phyloP scores from a whole-genome alignment of 2,888 invertebrate species.

The Andricus curvator region DNA sequence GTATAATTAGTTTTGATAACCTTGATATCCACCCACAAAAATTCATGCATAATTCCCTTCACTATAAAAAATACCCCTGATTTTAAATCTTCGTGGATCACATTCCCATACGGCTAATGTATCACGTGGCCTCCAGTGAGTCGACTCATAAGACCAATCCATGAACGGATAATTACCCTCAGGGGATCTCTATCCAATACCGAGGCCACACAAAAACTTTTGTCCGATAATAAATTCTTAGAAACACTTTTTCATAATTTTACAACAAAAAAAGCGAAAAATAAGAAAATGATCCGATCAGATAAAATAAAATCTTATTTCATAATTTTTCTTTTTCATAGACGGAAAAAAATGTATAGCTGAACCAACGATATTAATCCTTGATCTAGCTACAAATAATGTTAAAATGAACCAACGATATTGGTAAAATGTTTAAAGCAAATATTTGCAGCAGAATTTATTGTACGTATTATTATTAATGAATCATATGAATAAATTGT shows the following conservation, averaged over 20 bases:
- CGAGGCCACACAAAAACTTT: background rate
- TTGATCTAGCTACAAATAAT: too few species aligned
- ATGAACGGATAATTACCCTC: constrained; percentile 19
- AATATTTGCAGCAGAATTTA: too few species aligned
- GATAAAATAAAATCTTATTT: background rate
- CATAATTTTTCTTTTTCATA: background rate
- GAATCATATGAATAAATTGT: too few species aligned
- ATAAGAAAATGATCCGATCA: background rate
- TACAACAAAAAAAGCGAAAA: background rate
- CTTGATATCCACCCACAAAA: background rate
- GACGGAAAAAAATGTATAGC: too few species aligned
- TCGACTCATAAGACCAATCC: constrained; percentile 8
- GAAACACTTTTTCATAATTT: background rate
- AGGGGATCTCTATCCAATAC: constrained; percentile 22
- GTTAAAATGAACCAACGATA: too few species aligned
- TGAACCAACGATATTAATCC: too few species aligned
- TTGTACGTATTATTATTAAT: too few species aligned
- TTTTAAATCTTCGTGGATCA: constrained; percentile 13
- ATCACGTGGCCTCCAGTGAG: constrained; percentile 41
- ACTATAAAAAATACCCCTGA: background rate
- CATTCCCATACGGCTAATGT: constrained; percentile 1
- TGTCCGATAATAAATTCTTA: background rate
- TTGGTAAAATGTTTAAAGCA: too few species aligned
- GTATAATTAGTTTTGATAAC: background rate
- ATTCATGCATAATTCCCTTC: background rate